Conservation (phyloP, 2,113 vertebrate species). For the Rhodinocichla rosea region DNA sequence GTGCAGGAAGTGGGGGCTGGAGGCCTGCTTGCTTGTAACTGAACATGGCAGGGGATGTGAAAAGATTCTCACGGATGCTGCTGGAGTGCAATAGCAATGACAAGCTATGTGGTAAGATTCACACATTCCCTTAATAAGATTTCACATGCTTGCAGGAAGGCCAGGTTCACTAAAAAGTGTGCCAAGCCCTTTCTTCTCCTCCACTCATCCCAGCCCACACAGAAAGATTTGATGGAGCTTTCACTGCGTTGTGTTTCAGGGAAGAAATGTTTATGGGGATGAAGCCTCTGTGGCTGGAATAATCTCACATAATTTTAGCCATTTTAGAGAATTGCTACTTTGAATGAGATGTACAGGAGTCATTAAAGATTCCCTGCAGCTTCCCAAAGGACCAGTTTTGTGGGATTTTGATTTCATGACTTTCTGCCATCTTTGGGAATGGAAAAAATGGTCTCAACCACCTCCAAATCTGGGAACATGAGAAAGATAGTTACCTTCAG, state of each 20-base stretch:
- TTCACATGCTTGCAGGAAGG: background rate
- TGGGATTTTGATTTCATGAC: background rate
- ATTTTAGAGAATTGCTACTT: background rate
- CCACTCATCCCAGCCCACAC: background rate
- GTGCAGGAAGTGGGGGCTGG: background rate
- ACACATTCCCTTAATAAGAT: background rate
- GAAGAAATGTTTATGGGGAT: background rate
- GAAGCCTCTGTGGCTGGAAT: background rate
- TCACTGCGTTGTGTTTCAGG: background rate
- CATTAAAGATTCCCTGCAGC: background rate
- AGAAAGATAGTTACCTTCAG: background rate
- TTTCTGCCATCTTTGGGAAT: background rate
- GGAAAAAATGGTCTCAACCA: background rate
- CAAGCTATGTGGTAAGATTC: slow-evolving; percentile 71
- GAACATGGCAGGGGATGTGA: slow-evolving; percentile 31
- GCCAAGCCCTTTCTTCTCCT: background rate
- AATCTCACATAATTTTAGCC: background rate
- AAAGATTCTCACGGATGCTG: slow-evolving; percentile 31
- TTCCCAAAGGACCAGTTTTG: background rate
- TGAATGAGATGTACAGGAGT: background rate
- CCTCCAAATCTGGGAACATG: background rate
- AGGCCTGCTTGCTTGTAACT: background rate
- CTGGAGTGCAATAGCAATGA: slow-evolving; percentile 71
- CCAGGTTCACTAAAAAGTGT: background rate
- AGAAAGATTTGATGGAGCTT: background rate